A percentile compares a stretch with the other conserved stretches of the same genome.
These are phyloP conservation scores for Astreopora myriophthalma DNA, from an alignment of 64 coral and sea anemone genomes.

Conservation along the genomic window DNA sequence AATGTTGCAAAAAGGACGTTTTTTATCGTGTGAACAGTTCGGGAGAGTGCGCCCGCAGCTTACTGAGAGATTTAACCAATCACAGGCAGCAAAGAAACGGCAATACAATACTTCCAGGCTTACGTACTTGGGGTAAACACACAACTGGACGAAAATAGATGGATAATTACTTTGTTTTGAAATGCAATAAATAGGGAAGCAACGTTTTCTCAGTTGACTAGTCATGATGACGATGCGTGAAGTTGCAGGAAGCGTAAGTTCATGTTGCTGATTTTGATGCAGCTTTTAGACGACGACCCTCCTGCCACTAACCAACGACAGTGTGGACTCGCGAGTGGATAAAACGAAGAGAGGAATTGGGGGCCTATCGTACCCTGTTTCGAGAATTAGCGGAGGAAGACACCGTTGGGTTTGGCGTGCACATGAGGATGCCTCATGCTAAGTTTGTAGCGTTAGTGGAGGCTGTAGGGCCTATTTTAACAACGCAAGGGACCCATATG, in stretches of 20 bases:
- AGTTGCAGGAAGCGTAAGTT: slow-evolving; percentile 23
- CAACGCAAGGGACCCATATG: slow-evolving; percentile 27
- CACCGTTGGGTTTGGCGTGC: slow-evolving; percentile 2
- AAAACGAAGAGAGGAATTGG: slow-evolving; percentile 50
- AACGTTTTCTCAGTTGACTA: not conserved
- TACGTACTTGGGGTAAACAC: slow-evolving; percentile 3
- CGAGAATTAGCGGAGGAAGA: slow-evolving; percentile 14
- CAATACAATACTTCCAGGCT: slow-evolving; percentile 45
- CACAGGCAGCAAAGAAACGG: slow-evolving; percentile 26
- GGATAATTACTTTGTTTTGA: slow-evolving; percentile 18
- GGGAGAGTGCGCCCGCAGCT: slow-evolving; percentile 28
- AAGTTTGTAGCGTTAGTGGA: slow-evolving; percentile 15
- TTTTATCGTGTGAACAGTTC: slow-evolving; percentile 26
- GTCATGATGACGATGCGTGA: slow-evolving; percentile 33
- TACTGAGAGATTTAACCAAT: slow-evolving; percentile 21
- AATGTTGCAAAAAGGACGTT: slow-evolving; percentile 21
- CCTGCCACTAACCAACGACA: slow-evolving; percentile 44
- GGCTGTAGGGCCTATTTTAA: slow-evolving; percentile 12
- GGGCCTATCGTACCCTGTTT: slow-evolving; percentile 35
- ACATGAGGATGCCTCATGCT: slow-evolving; percentile 2
- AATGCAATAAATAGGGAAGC: slow-evolving; percentile 40
- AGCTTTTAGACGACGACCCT: slow-evolving; percentile 18
- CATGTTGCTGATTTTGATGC: slow-evolving; percentile 33
- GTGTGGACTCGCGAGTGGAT: slow-evolving; percentile 54
- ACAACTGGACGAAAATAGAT: slow-evolving; percentile 24